Percentiles rank a stretch among this genome's conserved stretches.
Evolutionary conservation across 2,797 vertebrate genomes (phyloP).

Genomic region (Catamblyrhynchus diadema): DNA sequence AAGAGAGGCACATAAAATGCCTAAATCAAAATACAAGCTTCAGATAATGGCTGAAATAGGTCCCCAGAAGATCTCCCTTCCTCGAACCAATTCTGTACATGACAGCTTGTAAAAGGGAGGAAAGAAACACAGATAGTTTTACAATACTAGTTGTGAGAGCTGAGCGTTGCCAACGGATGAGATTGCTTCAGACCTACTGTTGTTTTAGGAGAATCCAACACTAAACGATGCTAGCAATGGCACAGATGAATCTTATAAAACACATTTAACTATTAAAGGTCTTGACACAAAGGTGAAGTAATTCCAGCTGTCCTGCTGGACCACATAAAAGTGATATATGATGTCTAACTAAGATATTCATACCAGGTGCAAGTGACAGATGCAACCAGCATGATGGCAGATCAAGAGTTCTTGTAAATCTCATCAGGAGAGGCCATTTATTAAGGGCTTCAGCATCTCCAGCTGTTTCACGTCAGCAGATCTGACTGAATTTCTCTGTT

Average conservation of each 20-base stretch:
- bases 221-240: background rate
- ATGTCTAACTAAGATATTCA: slow-evolving; percentile 15
- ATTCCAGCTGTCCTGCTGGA: slow-evolving; percentile 37
- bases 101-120: background rate
- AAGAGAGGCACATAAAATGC: background rate
- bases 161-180: rapidly evolving
- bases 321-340: background rate
- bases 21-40: slow-evolving; percentile 1
- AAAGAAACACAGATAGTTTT: background rate
- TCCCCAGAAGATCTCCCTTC: background rate
- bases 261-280: background rate
- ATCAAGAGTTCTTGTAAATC: slow-evolving; percentile 62
- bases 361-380: slow-evolving; percentile 50
- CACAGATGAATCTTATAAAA: background rate
- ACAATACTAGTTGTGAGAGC: background rate
- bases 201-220: background rate
- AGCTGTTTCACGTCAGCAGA: slow-evolving; percentile 62
- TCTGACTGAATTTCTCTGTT: slow-evolving; percentile 32
- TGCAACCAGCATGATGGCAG: slow-evolving; percentile 47
- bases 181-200: background rate
- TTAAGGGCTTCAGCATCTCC: slow-evolving; percentile 57
- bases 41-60: background rate
- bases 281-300: slow-evolving; percentile 3
- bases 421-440: slow-evolving; percentile 59
- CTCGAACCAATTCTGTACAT: background rate